These are phyloP conservation scores for Alcis repandata DNA, from an alignment of 2,888 invertebrate species.

Conservation along the genomic window DNA sequence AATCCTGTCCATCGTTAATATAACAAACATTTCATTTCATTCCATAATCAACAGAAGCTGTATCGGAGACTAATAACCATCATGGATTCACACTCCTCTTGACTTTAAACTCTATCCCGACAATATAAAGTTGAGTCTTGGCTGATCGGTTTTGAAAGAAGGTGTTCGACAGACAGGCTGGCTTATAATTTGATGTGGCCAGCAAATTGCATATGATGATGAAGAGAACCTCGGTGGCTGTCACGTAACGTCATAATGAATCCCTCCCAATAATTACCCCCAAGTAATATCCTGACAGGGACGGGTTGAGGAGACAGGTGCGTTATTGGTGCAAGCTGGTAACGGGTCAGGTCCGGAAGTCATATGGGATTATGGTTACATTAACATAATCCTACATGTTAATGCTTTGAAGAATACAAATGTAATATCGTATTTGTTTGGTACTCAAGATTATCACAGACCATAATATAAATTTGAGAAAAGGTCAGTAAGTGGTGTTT, in stretches of 20 bases:
- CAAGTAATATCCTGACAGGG: conserved; percentile 66
- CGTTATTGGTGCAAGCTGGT: conserved; percentile 25
- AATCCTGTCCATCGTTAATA: conserved; percentile 44
- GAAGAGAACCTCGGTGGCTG: conserved; percentile 64
- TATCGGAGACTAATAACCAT: conserved; percentile 48
- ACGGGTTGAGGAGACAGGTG: conserved; percentile 42
- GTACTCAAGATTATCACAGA: neutral
- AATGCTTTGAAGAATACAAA: too few relatives aligned
- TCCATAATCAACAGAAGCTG: conserved; percentile 55
- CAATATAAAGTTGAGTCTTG: conserved; percentile 42
- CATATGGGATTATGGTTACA: conserved; percentile 6
- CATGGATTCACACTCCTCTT: conserved; percentile 1
- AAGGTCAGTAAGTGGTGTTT: too few relatives aligned
- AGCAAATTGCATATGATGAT: conserved; percentile 70
- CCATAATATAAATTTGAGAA: neutral
- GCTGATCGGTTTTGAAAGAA: conserved; percentile 31
- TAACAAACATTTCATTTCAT: conserved; percentile 57
- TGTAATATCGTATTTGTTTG: too few relatives aligned
- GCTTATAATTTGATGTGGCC: conserved; percentile 65
- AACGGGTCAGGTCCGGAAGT: conserved; percentile 21
- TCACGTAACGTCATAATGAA: conserved; percentile 81
- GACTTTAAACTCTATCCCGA: conserved; percentile 50
- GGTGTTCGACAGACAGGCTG: conserved; percentile 50
- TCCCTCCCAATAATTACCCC: conserved; percentile 75
- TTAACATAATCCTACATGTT: neutral